Percentiles rank a stretch among this genome's conserved stretches.
Conservation (phyloP, 64 coral and sea anemone species). For the Stichodactyla helianthus region DNA sequence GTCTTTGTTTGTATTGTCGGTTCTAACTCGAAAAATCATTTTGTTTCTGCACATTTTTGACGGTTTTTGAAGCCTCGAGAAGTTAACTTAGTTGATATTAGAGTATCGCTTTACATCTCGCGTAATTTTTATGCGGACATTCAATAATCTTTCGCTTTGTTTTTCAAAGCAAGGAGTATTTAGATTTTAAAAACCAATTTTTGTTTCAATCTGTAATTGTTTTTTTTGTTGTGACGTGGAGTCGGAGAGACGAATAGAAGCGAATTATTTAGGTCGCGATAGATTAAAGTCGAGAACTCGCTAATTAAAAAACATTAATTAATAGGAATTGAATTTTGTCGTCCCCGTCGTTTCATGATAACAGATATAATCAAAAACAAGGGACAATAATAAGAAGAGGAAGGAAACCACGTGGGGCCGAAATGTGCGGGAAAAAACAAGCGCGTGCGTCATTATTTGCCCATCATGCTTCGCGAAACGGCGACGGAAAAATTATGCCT, state of each 20-base stretch:
- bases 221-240: slow-evolving; percentile 9
- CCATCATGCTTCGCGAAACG: neutral
- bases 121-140: neutral
- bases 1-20: too few species aligned
- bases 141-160: neutral
- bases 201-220: neutral
- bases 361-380: slow-evolving; percentile 10
- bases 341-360: neutral
- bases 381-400: neutral
- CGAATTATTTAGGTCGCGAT: neutral
- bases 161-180: neutral
- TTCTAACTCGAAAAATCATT: too few species aligned
- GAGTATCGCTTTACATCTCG: neutral
- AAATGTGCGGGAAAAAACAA: neutral
- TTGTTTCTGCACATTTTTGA: too few species aligned
- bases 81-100: neutral
- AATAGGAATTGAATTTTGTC: slow-evolving; percentile 19
- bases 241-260: neutral
- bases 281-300: slow-evolving; percentile 7
- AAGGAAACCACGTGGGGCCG: neutral
- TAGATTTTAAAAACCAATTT: neutral
- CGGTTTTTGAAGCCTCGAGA: too few species aligned
- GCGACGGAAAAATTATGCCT: neutral
- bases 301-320: slow-evolving; percentile 23
- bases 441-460: neutral